Conservation (phyloP, 2,888 invertebrate genomes). For the Zele albiditarsus region DNA sequence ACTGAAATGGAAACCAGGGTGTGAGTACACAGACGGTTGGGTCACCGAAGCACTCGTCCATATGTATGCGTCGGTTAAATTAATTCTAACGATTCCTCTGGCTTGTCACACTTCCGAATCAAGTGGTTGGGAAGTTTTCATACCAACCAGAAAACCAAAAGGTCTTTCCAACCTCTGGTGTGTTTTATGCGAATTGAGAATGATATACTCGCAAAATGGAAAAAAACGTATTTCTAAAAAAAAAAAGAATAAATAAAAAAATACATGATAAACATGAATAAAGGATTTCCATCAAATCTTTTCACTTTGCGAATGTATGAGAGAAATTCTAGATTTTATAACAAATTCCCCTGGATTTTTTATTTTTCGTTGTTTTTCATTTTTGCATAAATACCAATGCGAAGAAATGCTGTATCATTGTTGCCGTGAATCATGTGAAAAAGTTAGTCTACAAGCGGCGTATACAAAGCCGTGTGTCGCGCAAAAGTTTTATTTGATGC, state of each 20-base stretch:
- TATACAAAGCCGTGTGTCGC: not conserved
- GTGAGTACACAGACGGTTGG: conserved; percentile 11
- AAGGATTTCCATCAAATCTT: not conserved
- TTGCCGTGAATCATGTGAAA: not conserved
- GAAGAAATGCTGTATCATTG: not conserved
- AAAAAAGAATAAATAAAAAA: not conserved
- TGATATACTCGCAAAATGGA: not conserved
- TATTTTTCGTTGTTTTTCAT: not conserved
- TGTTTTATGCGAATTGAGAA: not conserved
- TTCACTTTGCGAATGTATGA: not conserved
- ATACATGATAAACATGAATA: not conserved
- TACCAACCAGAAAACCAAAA: conserved; percentile 21
- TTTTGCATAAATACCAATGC: not conserved
- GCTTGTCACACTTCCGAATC: conserved; percentile 13
- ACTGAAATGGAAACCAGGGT: conserved; percentile 1
- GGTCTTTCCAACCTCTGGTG: not conserved
- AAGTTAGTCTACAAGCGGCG: not conserved
- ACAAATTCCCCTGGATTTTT: not conserved
- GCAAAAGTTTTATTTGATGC: conserved; percentile 15
- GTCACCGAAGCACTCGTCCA: conserved; percentile 20
- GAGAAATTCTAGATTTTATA: not conserved
- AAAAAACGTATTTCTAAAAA: not conserved
- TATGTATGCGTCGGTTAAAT: conserved; percentile 27
- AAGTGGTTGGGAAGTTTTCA: not conserved
- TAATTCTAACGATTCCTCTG: conserved; percentile 30